A percentile compares a stretch with the other conserved stretches of the same genome.
phyloP scores from a whole-genome alignment of 2,888 invertebrate genomes.

The Apodemia mormo region DNA sequence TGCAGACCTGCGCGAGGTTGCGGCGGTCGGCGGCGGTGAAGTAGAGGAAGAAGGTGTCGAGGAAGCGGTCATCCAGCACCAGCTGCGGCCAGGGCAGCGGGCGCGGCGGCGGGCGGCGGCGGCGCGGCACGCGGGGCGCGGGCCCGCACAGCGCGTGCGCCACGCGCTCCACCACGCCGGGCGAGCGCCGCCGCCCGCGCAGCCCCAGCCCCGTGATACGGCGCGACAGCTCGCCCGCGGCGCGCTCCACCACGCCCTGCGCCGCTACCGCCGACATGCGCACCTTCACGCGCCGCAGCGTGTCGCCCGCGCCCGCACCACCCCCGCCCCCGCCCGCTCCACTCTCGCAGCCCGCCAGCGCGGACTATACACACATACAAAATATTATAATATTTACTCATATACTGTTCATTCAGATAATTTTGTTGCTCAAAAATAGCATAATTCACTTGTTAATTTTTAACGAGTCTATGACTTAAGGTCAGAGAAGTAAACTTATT shows the following conservation, averaged over 20 bases:
- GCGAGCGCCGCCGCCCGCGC: conserved; percentile 83
- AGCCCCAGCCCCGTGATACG: conserved; percentile 92
- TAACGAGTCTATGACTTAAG: background rate
- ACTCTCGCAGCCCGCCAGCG: conserved; percentile 79
- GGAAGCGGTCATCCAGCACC: conserved; percentile 91
- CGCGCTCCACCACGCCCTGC: conserved; percentile 95
- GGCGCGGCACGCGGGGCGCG: conserved; percentile 59
- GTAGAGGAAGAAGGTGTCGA: conserved; percentile 91
- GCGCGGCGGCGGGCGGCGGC: conserved; percentile 77
- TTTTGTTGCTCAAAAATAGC: too few relatives aligned
- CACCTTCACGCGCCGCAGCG: conserved; percentile 75
- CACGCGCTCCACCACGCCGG: conserved; percentile 91
- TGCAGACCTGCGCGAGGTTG: conserved; percentile 91
- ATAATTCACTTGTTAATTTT: background rate
- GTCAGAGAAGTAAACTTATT: conserved; percentile 20
- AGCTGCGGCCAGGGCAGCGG: conserved; percentile 88
- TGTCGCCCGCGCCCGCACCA: conserved; percentile 59
- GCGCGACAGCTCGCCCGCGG: conserved; percentile 93
- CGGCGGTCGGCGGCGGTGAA: conserved; percentile 90
- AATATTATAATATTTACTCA: background rate
- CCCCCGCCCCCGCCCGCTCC: conserved; percentile 74
- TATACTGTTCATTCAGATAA: too few relatives aligned
- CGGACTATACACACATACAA: conserved; percentile 41
- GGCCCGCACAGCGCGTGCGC: conserved; percentile 93
- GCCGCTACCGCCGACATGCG: conserved; percentile 92